Percentiles rank a stretch among this genome's conserved stretches.
phyloP scores from a whole-genome alignment of 2,888 invertebrate genomes.

The Adela reaumurella region DNA sequence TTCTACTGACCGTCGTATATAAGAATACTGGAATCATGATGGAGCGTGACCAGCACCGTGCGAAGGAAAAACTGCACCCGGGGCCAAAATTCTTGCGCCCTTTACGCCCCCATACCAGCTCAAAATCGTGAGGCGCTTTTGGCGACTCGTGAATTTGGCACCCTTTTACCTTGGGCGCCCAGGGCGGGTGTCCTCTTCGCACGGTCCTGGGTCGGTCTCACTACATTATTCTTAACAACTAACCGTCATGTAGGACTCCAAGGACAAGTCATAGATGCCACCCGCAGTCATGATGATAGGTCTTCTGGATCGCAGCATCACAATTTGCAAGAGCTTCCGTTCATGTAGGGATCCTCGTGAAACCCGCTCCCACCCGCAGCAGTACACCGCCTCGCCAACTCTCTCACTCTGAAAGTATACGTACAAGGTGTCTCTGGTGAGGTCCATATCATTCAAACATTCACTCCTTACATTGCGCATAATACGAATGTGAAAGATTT shows the following conservation, averaged over 20 bases:
- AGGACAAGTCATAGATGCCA: slow-evolving; percentile 35
- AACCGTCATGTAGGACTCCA: slow-evolving; percentile 31
- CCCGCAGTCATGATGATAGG: slow-evolving; percentile 35
- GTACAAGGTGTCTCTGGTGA: too few species aligned
- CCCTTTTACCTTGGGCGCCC: neutral
- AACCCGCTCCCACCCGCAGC: slow-evolving; percentile 38
- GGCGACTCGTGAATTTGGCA: neutral
- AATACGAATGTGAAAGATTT: too few species aligned
- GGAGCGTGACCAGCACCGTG: too few species aligned
- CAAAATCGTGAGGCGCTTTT: too few species aligned
- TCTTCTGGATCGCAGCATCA: slow-evolving; percentile 26
- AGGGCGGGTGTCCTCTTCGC: too few species aligned
- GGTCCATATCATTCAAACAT: too few species aligned
- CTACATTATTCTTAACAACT: too few species aligned
- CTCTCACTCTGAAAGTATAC: slow-evolving; percentile 8
- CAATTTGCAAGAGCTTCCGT: slow-evolving; percentile 25
- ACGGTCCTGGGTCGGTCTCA: too few species aligned
- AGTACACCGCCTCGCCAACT: slow-evolving; percentile 31
- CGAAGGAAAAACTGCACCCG: too few species aligned
- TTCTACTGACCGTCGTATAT: too few species aligned
- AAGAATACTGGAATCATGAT: too few species aligned
- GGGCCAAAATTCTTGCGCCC: neutral
- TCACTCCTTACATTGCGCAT: too few species aligned
- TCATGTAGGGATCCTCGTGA: slow-evolving; percentile 19
- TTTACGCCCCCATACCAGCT: neutral